These are phyloP conservation scores for Microtus montanus DNA, from an alignment of 2,113 vertebrate species.

Conservation along the genomic window DNA sequence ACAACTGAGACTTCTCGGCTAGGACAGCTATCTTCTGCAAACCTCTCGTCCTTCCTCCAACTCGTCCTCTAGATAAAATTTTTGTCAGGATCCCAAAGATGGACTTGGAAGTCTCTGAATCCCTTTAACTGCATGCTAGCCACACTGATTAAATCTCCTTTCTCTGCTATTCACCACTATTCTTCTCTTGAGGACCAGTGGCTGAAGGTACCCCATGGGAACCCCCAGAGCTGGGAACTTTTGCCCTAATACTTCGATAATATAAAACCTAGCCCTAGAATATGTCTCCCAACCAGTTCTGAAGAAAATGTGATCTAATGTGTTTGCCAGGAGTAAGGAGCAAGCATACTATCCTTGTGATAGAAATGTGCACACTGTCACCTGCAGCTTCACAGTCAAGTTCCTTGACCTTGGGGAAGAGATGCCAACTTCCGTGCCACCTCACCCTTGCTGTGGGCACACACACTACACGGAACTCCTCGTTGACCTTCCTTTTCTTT, in stretches of 20 bases:
- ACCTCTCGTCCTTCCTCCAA: neutral
- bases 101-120: neutral
- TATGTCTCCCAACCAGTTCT: neutral
- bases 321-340: neutral
- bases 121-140: too few relatives aligned
- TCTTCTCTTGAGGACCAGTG: neutral
- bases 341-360: neutral
- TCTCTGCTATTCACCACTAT: neutral
- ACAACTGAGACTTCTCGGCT: neutral
- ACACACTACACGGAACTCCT: neutral
- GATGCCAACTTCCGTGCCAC: neutral
- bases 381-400: neutral
- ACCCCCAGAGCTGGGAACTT: neutral
- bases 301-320: neutral
- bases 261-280: neutral
- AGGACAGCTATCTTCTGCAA: too few relatives aligned
- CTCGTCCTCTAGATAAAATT: neutral
- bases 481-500: neutral
- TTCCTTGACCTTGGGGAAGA: neutral
- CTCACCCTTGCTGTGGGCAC: neutral
- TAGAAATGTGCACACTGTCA: neutral
- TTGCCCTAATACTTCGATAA: neutral
- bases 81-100: neutral
- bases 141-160: neutral
- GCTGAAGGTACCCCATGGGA: neutral